Conservation (phyloP, 1,140 invertebrate species). For the Drosophila pectinifera region DNA sequence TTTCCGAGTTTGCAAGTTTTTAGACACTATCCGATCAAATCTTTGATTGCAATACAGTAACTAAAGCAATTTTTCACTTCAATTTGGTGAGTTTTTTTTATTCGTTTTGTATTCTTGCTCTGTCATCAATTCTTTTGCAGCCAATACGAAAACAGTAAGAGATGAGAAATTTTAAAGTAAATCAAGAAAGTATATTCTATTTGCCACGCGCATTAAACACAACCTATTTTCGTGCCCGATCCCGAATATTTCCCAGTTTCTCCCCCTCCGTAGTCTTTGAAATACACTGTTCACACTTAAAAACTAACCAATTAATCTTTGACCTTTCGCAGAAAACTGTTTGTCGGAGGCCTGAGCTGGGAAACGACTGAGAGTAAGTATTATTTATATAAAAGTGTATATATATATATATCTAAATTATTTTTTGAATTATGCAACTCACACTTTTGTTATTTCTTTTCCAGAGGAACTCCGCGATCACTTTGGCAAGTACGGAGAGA, state of each 20-base stretch:
- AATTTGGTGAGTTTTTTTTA: slow-evolving; percentile 81
- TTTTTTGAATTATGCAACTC: background rate
- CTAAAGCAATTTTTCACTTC: slow-evolving; percentile 71
- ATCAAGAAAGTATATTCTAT: slow-evolving; percentile 60
- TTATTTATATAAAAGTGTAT: background rate
- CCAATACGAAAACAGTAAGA: slow-evolving; percentile 55
- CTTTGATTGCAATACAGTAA: slow-evolving; percentile 71
- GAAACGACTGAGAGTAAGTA: slow-evolving; percentile 98
- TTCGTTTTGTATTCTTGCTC: slow-evolving; percentile 71
- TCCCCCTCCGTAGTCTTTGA: background rate
- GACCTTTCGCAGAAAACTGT: slow-evolving; percentile 94
- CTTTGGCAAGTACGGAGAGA: slow-evolving; percentile 95
- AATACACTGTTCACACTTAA: background rate
- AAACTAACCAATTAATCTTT: slow-evolving; percentile 40
- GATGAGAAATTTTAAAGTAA: slow-evolving; percentile 64
- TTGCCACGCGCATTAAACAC: slow-evolving; percentile 60
- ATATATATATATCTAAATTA: background rate
- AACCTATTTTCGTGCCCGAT: slow-evolving; percentile 41
- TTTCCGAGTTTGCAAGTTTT: slow-evolving; percentile 66
- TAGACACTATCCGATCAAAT: slow-evolving; percentile 68
- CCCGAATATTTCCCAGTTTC: slow-evolving; percentile 7
- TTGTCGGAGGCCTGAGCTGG: slow-evolving; percentile 98
- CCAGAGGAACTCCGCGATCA: slow-evolving; percentile 96
- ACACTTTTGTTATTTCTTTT: slow-evolving; percentile 77
- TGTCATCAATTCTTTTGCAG: slow-evolving; percentile 76